Base-by-base conservation (phyloP, 2,113 vertebrate genomes). In the Aldabrachelys gigantea region DNA sequence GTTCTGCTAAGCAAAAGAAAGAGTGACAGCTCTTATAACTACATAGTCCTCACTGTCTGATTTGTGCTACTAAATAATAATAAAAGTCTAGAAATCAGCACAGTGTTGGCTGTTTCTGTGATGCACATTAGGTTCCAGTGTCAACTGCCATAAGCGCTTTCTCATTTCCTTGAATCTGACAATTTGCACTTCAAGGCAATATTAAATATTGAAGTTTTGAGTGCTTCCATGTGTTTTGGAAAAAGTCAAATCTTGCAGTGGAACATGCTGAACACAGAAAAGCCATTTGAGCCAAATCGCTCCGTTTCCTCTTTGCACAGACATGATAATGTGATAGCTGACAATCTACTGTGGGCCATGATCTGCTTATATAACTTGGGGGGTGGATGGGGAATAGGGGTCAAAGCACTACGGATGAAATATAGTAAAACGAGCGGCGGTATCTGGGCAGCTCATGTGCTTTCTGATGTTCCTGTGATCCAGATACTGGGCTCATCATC, bases 161-260 rank as follows among this genome's bases (percentile, higher is more conserved):
- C 24, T 94, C 89, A 62, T 94, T 91, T 91, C 85, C 86, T 90
- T 59, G 90, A 87, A 87, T 94, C 92, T 92, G 87, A 96, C 94
- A 92, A 94, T 96, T 95, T 94, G 81, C 96, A 91, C 96, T 95
- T 97, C 96, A 95, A 96, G 97, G 90, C 93, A 89, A 91, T 92
- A 97, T 97, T 95, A 97, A 97, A 98, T 97, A 97, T 95, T 97
- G 97, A 97, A 96, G 95, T 96, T 95, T 89, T 95, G 95, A 96
- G 90, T 91, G 0, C 88, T 97, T 97, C 93, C 94, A 85, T 94
- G 95, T 97, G 95, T 94, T 97, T 97, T 93, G 89, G 93, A 93
- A 95, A 78, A 91, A 95, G 93, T 92, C 50, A 57, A 96, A 82
- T 38, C 59, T 94, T 81, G 38, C 0, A 9, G 56, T 91, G 91